phyloP scores from a whole-genome alignment of 2,113 vertebrate species.

The Australoheros scitulus region DNA sequence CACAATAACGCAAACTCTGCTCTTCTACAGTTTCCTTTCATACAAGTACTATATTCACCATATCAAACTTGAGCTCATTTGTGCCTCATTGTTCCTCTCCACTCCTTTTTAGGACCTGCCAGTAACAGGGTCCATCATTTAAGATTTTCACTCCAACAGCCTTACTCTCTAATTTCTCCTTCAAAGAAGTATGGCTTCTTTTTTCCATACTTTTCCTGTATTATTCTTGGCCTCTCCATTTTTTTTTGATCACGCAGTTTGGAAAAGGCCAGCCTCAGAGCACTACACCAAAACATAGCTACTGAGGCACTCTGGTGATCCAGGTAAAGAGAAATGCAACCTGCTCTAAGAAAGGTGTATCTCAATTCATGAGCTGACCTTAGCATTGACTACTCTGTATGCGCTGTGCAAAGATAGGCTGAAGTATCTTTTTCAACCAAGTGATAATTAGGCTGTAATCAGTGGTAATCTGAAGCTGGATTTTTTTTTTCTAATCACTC shows the following conservation, averaged over 20 bases:
- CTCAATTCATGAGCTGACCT: constrained; percentile 12
- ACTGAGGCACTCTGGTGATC: background rate
- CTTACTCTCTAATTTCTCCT: background rate
- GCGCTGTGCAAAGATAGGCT: background rate
- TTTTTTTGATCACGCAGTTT: constrained; percentile 13
- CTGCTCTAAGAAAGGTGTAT: background rate
- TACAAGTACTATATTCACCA: background rate
- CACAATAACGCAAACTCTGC: constrained; percentile 32
- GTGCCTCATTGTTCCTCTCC: background rate
- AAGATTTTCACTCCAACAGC: constrained; percentile 5
- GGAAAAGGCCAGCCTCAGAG: background rate
- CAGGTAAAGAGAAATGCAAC: background rate
- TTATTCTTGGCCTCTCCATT: background rate
- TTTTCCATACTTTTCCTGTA: background rate
- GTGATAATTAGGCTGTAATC: constrained; percentile 34
- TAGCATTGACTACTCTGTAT: background rate
- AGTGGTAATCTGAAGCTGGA: constrained; percentile 6
- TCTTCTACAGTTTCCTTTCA: background rate
- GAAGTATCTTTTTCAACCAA: constrained; percentile 2
- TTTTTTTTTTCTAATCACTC: constrained; percentile 21
- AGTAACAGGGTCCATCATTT: background rate
- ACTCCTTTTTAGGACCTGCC: background rate
- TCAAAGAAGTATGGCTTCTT: background rate
- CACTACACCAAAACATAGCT: background rate
- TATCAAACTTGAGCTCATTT: background rate